A percentile compares a stretch with the other conserved stretches of the same genome.
Conservation (phyloP, 2,113 vertebrate species). For the Loxodonta africana region DNA sequence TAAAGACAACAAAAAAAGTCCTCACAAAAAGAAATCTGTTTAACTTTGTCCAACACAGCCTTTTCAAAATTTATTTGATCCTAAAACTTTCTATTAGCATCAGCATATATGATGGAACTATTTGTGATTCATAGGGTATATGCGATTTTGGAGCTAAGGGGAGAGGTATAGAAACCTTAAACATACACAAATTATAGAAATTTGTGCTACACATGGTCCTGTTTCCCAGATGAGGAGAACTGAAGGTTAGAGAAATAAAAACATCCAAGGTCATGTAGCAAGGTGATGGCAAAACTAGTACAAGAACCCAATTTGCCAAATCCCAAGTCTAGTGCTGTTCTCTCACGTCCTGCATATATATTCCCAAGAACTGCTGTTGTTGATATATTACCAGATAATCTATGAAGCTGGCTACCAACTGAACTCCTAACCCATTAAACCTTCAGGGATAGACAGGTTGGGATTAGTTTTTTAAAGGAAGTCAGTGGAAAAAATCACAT, state of each 20-base stretch:
- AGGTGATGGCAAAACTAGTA: neutral
- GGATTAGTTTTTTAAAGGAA: neutral
- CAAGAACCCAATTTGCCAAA: neutral
- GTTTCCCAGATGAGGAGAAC: neutral
- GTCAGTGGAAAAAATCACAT: neutral
- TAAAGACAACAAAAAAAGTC: neutral
- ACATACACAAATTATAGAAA: neutral
- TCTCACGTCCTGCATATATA: neutral
- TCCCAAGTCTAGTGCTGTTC: neutral
- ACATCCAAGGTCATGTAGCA: neutral
- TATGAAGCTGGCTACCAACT: neutral
- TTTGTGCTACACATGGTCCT: neutral
- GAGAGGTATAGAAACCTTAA: neutral
- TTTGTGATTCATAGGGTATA: neutral
- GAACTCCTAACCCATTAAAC: neutral
- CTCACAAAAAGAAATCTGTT: neutral
- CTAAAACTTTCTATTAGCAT: neutral
- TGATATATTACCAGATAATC: neutral
- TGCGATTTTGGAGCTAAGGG: neutral
- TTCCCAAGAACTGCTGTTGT: neutral
- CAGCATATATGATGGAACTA: neutral
- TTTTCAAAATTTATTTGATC: constrained; percentile 6
- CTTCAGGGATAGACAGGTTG: neutral
- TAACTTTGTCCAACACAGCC: neutral
- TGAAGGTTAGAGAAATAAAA: neutral